Base-by-base conservation (phyloP, 2,888 invertebrate species). In the Microctonus brassicae region DNA sequence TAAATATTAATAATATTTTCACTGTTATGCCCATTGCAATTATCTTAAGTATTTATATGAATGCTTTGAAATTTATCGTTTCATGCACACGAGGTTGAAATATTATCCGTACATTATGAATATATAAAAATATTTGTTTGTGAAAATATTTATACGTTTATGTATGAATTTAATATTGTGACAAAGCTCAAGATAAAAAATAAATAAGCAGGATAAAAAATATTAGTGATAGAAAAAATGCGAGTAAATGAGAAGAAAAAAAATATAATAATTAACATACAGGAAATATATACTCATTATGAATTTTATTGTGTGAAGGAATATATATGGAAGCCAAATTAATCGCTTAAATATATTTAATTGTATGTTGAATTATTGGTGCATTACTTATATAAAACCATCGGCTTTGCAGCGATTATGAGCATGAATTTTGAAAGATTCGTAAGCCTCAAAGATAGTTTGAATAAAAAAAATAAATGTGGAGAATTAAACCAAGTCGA, bases 1-100 rank as follows among this genome's bases (percentile, higher is more conserved):
- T 55, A 22, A 36, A 34, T 33, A 4, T 22, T 66, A 13, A 47
- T 47, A n/a, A 47, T n/a, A 47, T 17, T 47, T 55, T 33, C 55
- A 60, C 39, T 52, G 61, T 26, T 42, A 4, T 9, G 17, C 42
- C 11, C 22, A 36, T 39, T 24, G 26, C 22, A 24, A 53, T 55
- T 22, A 64, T 55, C 5, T 20, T 3, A n/a, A 55, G 55, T 39
- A 36, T 36, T 22, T 65, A 22, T 36, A 53, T 34, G 13, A 53
- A 36, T 24, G 17, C 52, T 64, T 6, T n/a, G 20, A 64, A 17
- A 64, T 52, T 64, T 33, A 64, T 52, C 1, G n/a, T n/a, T n/a
- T n/a, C n/a, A n/a, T n/a, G n/a, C n/a, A n/a, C n/a, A n/a, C n/a
- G n/a, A n/a, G n/a, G n/a, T n/a, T n/a, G n/a, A n/a, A n/a, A n/a